Percentiles rank a stretch among this genome's conserved stretches.
Conservation (phyloP, 23 tunicate genomes). For the Phallusia fumigata region DNA sequence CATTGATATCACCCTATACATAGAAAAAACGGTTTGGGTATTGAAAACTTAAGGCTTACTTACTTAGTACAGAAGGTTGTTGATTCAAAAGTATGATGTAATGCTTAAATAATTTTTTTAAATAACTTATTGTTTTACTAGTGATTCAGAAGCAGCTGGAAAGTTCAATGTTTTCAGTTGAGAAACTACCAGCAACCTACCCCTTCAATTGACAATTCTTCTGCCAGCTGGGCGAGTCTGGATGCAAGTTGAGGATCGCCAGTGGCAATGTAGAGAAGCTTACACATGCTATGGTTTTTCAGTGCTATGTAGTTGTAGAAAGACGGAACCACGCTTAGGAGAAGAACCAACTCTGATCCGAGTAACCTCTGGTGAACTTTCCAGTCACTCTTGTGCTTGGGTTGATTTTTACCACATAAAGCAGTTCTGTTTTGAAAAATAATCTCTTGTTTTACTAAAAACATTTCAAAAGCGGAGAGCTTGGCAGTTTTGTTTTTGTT, state of each 20-base stretch:
- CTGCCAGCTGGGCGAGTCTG: slow-evolving; percentile 19
- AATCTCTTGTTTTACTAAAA: no score
- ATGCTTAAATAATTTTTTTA: no score
- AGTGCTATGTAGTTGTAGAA: slow-evolving; percentile 57
- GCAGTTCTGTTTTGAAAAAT: not conserved
- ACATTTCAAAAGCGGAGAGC: no score
- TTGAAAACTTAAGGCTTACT: no score
- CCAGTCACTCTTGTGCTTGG: slow-evolving; percentile 21
- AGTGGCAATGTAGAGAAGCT: slow-evolving; percentile 51
- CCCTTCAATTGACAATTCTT: slow-evolving; percentile 48
- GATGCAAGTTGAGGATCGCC: slow-evolving; percentile 39
- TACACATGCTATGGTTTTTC: slow-evolving; percentile 33
- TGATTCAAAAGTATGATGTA: no score
- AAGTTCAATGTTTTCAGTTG: no score
- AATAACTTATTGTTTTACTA: no score
- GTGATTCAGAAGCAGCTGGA: no score
- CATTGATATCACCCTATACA: slow-evolving; percentile 63
- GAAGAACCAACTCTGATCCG: slow-evolving; percentile 67
- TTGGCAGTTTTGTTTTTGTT: no score
- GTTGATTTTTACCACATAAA: not conserved
- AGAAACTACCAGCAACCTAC: no score
- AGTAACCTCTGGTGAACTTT: slow-evolving; percentile 58
- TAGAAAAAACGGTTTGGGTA: not conserved
- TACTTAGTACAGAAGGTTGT: no score
- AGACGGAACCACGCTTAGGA: slow-evolving; percentile 83